These are phyloP conservation scores for Amyelois transitella DNA, from an alignment of 1,140 invertebrate species.

Conservation along the genomic window DNA sequence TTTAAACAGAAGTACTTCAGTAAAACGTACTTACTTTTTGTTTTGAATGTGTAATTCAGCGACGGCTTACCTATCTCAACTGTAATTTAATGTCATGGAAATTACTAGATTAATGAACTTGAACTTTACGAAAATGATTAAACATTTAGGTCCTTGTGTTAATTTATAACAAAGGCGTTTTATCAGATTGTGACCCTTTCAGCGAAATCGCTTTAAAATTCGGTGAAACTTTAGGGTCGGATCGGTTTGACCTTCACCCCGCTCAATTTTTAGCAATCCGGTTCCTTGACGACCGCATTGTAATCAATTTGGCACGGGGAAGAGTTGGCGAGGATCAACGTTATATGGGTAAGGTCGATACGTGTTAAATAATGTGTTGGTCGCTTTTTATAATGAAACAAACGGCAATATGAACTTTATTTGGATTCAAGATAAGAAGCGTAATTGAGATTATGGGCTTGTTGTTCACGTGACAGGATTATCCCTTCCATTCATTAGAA, in stretches of 20 bases:
- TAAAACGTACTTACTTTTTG: too few relatives aligned
- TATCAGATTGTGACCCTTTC: slow-evolving; percentile 8
- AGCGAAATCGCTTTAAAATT: slow-evolving; percentile 12
- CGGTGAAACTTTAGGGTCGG: slow-evolving; percentile 12
- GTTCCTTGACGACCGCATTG: background rate
- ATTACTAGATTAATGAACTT: background rate
- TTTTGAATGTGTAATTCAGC: background rate
- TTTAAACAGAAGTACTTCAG: too few relatives aligned
- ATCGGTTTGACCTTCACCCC: background rate
- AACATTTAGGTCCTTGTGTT: slow-evolving; percentile 2
- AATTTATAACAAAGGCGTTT: slow-evolving; percentile 14
- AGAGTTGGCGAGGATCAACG: background rate
- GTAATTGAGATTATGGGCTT: too few relatives aligned
- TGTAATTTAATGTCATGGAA: background rate
- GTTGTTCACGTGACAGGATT: too few relatives aligned
- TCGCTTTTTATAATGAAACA: too few relatives aligned
- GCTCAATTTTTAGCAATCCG: background rate
- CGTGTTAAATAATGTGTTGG: too few relatives aligned
- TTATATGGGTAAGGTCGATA: too few relatives aligned
- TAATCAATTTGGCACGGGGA: background rate
- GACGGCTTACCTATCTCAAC: background rate
- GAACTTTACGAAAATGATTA: background rate
- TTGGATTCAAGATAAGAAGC: too few relatives aligned
- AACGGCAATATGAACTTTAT: too few relatives aligned
- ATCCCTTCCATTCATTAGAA: too few relatives aligned